These are phyloP conservation scores for Drosophila orosa DNA, from an alignment of 1,140 invertebrate species.

Conservation along the genomic window DNA sequence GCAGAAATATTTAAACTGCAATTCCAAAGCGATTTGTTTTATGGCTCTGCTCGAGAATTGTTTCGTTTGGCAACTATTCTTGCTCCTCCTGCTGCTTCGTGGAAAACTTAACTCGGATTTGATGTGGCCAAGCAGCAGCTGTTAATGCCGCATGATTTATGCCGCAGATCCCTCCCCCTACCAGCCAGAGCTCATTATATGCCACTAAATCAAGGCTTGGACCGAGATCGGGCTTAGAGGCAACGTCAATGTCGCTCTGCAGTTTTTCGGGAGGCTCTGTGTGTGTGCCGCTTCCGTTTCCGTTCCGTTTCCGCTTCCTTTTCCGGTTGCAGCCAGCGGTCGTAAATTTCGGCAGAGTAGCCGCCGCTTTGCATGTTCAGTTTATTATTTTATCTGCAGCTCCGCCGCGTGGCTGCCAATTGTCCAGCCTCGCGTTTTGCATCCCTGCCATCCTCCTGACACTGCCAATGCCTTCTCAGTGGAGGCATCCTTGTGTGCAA, in stretches of 20 bases:
- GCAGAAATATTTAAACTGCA: slow-evolving; percentile 74
- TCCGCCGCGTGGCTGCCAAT: slow-evolving; percentile 43
- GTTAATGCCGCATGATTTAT: slow-evolving; percentile 77
- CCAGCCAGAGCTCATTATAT: slow-evolving; percentile 60
- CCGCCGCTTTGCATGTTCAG: slow-evolving; percentile 53
- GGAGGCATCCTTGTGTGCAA: slow-evolving; percentile 18
- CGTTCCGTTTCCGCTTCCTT: slow-evolving; percentile 2
- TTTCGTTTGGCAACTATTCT: slow-evolving; percentile 45
- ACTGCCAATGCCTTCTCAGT: slow-evolving; percentile 19
- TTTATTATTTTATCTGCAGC: slow-evolving; percentile 61
- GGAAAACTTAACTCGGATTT: slow-evolving; percentile 76
- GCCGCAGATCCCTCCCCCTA: slow-evolving; percentile 23
- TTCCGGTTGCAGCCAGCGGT: slow-evolving; percentile 19
- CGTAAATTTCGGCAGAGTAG: slow-evolving; percentile 25
- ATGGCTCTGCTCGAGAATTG: slow-evolving; percentile 54
- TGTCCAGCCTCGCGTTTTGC: slow-evolving; percentile 27
- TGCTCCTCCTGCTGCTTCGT: slow-evolving; percentile 15
- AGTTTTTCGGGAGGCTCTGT: slow-evolving; percentile 20
- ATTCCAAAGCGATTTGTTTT: slow-evolving; percentile 74
- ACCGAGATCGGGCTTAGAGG: slow-evolving; percentile 4
- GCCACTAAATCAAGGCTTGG: slow-evolving; percentile 42
- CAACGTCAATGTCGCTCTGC: slow-evolving; percentile 31
- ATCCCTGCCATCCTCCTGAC: slow-evolving; percentile 24
- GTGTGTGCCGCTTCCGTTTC: slow-evolving; percentile 43
- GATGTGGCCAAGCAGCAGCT: slow-evolving; percentile 76